A percentile compares a stretch with the other conserved stretches of the same genome.
These are phyloP conservation scores for Leptothorax acervorum DNA, from an alignment of 2,888 invertebrate genomes.

Conservation along the genomic window DNA sequence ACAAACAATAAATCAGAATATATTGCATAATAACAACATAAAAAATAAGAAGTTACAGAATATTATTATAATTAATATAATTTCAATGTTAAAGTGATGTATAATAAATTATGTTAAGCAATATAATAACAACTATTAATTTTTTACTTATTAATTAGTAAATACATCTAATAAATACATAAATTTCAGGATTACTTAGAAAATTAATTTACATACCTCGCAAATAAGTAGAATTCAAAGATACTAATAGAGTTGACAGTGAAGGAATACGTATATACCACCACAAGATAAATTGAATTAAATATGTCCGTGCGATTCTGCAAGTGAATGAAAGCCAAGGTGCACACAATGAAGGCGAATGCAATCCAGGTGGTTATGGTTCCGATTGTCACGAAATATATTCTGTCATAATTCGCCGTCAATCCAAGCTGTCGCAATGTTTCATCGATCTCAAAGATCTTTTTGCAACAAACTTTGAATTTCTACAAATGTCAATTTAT, in stretches of 20 bases:
- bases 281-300: neutral
- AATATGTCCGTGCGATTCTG: neutral
- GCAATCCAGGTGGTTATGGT: neutral
- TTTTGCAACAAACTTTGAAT: neutral
- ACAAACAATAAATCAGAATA: neutral
- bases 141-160: no score
- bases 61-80: neutral
- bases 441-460: slow-evolving; percentile 44
- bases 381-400: slow-evolving; percentile 20
- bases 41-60: neutral
- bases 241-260: neutral
- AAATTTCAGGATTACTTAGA: neutral
- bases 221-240: slow-evolving; percentile 40
- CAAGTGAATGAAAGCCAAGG: neutral
- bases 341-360: neutral
- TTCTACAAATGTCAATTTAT: neutral
- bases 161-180: no score
- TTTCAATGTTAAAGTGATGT: neutral
- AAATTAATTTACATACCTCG: slow-evolving; percentile 42
- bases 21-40: neutral
- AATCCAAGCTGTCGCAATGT: slow-evolving; percentile 57
- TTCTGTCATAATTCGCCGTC: slow-evolving; percentile 8
- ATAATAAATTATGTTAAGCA: neutral
- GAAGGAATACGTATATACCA: neutral
- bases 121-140: no score